These are phyloP conservation scores for Rachycentron canadum DNA, from an alignment of 2,797 vertebrate genomes.

Conservation along the genomic window DNA sequence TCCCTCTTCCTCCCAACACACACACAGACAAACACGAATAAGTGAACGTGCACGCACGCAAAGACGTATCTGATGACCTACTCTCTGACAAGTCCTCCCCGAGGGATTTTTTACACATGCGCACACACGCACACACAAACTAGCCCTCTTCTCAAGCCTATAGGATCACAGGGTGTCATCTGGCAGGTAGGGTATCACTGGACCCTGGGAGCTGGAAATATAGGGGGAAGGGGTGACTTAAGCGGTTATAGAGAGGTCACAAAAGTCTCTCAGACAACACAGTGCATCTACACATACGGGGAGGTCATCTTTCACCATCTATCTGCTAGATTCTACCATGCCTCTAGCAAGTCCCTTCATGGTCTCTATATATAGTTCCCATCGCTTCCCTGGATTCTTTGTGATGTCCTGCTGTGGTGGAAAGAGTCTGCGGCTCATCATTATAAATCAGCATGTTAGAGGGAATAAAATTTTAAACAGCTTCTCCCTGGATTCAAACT, in stretches of 20 bases:
- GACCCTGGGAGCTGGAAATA: conserved; percentile 57
- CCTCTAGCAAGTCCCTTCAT: conserved; percentile 61
- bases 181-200: conserved; percentile 80
- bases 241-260: conserved; percentile 75
- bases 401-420: conserved; percentile 69
- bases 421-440: conserved; percentile 77
- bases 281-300: conserved; percentile 63
- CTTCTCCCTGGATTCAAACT: conserved; percentile 76
- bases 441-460: conserved; percentile 84
- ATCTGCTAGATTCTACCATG: conserved; percentile 67
- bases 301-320: conserved; percentile 76
- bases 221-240: conserved; percentile 67
- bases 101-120: conserved; percentile 71
- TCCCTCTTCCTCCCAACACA: conserved; percentile 44
- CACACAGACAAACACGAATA: conserved; percentile 6
- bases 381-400: conserved; percentile 67
- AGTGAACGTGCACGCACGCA: conserved; percentile 18
- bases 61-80: conserved; percentile 79
- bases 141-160: conserved; percentile 67
- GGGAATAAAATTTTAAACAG: conserved; percentile 84
- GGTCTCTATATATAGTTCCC: conserved; percentile 68
- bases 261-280: conserved; percentile 69
- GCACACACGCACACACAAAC: conserved; percentile 66
- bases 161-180: conserved; percentile 81
- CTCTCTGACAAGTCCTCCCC: conserved; percentile 78